Percentiles rank a stretch among this genome's conserved stretches.
These are phyloP conservation scores for Gorsachius goisagi DNA, from an alignment of 2,113 vertebrate genomes.

Conservation along the genomic window DNA sequence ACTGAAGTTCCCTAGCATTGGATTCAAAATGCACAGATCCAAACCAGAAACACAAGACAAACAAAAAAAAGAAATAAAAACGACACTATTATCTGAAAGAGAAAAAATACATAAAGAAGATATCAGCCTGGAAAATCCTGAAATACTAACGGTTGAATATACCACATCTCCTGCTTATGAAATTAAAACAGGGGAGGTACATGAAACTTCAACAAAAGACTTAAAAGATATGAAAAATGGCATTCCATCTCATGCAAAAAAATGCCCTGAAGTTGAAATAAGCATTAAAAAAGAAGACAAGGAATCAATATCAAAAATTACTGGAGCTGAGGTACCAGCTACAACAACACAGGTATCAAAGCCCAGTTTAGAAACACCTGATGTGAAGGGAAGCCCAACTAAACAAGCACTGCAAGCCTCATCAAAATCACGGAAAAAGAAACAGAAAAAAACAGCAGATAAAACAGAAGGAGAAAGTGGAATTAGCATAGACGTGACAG, in stretches of 20 bases:
- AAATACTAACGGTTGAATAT: conserved; percentile 34
- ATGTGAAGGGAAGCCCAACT: not conserved
- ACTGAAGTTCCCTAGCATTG: conserved; percentile 63
- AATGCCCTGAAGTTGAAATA: conserved; percentile 65
- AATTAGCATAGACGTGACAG: not conserved
- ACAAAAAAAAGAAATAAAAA: conserved; percentile 47
- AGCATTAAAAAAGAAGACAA: conserved; percentile 44
- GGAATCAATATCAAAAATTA: not conserved
- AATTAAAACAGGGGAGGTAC: not conserved
- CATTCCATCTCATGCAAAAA: not conserved
- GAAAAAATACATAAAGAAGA: not conserved
- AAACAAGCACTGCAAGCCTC: not conserved
- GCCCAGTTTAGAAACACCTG: not conserved
- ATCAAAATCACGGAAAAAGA: conserved; percentile 48
- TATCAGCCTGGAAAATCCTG: not conserved
- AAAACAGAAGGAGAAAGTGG: not conserved
- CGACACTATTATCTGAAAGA: conserved; percentile 11
- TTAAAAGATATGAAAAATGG: conserved; percentile 22
- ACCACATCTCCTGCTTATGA: not conserved
- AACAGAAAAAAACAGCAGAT: conserved; percentile 24
- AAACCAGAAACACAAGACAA: conserved; percentile 55
- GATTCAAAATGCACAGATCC: conserved; percentile 56
- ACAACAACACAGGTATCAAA: not conserved
- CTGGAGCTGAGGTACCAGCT: not conserved
- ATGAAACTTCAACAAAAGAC: not conserved